These are phyloP conservation scores for Hormaphis cornu DNA, from an alignment of 1,140 invertebrate species.

Conservation along the genomic window DNA sequence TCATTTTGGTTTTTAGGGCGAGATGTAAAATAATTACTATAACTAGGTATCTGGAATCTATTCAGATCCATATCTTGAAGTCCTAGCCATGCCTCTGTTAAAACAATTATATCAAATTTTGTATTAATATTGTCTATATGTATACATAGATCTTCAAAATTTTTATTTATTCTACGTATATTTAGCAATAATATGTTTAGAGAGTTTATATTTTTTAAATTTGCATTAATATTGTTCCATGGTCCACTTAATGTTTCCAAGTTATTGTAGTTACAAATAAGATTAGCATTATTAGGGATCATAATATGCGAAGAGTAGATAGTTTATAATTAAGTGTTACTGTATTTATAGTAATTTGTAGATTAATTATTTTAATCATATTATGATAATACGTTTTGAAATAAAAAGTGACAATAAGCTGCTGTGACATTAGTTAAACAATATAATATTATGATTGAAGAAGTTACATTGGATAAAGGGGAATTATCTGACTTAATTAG, in stretches of 20 bases:
- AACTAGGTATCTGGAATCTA: background rate
- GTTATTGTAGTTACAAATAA: background rate
- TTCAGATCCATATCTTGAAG: background rate
- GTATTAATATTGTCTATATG: background rate
- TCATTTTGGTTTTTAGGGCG: background rate
- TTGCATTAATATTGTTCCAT: background rate
- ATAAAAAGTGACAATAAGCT: background rate
- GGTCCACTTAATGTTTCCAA: background rate
- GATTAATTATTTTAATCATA: background rate
- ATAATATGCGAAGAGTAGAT: background rate
- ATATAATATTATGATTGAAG: too few species aligned
- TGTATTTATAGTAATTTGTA: background rate
- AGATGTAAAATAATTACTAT: background rate
- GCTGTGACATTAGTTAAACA: background rate
- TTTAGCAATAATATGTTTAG: background rate
- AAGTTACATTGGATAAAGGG: too few species aligned
- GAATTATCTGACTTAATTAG: too few species aligned
- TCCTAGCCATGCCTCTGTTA: background rate
- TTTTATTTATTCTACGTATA: background rate
- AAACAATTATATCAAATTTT: background rate
- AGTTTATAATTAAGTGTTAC: background rate
- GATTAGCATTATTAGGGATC: background rate
- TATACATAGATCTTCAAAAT: background rate
- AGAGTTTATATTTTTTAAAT: background rate
- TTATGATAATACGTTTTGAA: background rate